phyloP scores from a whole-genome alignment of 92 coral and sea anemone species.

The Metridium senile region DNA sequence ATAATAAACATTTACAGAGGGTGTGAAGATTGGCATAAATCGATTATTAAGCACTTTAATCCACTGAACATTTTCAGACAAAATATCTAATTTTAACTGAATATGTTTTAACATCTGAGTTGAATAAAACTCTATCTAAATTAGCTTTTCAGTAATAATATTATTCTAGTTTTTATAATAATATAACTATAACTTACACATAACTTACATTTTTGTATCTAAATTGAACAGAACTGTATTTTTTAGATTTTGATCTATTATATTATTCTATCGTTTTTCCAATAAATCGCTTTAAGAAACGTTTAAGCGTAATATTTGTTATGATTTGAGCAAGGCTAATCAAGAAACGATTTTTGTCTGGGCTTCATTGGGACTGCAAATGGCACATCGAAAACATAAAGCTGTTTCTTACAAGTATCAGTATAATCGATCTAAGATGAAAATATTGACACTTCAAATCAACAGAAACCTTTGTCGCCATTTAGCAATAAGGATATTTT shows the following conservation, averaged over 20 bases:
- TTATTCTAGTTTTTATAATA: no score
- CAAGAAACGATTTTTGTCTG: neutral
- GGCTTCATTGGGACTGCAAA: neutral
- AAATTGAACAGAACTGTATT: no score
- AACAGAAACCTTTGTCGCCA: neutral
- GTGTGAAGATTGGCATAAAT: neutral
- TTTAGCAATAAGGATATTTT: conserved; percentile 21
- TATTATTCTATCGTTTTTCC: no score
- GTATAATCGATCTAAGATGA: neutral
- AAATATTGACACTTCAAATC: neutral
- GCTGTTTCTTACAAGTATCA: conserved; percentile 22
- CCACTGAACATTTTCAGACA: neutral
- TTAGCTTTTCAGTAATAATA: neutral
- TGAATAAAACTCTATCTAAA: no score
- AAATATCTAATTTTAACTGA: no score
- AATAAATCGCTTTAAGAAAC: no score
- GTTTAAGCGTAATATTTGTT: no score
- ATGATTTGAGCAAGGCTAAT: neutral
- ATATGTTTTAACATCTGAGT: neutral
- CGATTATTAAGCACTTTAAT: neutral
- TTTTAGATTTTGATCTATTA: no score
- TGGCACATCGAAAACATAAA: conserved; percentile 7
- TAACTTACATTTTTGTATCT: no score
- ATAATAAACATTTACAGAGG: neutral
- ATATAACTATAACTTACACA: no score